Evolutionary conservation across 2,888 invertebrate genomes (phyloP).

Genomic region (Trypoxylon attenuatum): DNA sequence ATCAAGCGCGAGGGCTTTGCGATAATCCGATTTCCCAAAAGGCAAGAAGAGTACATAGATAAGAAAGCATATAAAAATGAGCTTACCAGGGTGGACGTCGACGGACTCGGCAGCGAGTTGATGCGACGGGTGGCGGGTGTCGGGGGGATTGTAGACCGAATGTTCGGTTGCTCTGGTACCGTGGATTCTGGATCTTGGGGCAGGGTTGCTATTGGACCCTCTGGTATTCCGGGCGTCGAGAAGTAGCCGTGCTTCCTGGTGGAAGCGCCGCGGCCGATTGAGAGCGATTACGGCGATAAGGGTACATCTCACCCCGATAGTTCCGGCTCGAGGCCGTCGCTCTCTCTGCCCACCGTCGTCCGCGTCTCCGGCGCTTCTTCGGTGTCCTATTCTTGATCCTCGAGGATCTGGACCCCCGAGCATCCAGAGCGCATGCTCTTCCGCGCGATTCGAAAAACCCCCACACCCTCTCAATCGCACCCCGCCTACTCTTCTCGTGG

Average conservation of each 20-base stretch:
- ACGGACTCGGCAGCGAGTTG: background rate
- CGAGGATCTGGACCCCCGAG: conserved; percentile 57
- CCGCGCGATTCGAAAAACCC: conserved; percentile 38
- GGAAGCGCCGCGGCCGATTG: conserved; percentile 68
- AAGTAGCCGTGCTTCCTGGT: conserved; percentile 61
- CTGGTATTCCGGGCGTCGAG: conserved; percentile 34
- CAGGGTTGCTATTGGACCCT: conserved; percentile 42
- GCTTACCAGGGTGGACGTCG: background rate
- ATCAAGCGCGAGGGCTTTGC: too few relatives aligned
- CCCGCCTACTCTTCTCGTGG: conserved; percentile 2
- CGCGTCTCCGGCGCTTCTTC: conserved; percentile 67
- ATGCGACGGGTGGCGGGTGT: background rate
- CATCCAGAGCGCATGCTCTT: conserved; percentile 60
- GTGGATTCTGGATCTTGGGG: background rate
- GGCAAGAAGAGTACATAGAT: too few relatives aligned
- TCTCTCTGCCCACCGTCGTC: conserved; percentile 60
- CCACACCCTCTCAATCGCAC: conserved; percentile 10
- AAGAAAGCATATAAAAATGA: too few relatives aligned
- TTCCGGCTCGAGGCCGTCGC: conserved; percentile 69
- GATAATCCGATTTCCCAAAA: too few relatives aligned
- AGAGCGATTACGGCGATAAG: conserved; percentile 59
- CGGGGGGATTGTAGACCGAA: background rate
- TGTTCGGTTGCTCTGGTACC: too few relatives aligned
- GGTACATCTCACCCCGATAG: conserved; percentile 65
- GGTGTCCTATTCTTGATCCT: conserved; percentile 65